Evolutionary conservation across 2,888 invertebrate genomes (phyloP), one percentile per base, ranked within the genome.

Genomic region (Lasioglossum morio): DNA sequence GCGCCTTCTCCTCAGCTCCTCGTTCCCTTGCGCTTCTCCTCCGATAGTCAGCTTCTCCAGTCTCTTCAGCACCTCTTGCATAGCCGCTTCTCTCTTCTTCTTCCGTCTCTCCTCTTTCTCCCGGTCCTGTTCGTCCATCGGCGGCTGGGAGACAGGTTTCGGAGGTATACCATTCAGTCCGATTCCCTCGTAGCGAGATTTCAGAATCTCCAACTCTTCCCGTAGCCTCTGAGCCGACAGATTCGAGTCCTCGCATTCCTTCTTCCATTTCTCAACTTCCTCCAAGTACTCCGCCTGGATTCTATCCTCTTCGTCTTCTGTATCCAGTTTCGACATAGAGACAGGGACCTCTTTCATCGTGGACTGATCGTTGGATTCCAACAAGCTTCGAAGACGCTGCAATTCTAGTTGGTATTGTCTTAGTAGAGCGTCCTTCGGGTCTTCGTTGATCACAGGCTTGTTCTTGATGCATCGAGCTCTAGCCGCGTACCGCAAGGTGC

Each of bases 401-500:
- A 99, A 98, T 95, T 99, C 98, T 89, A 98, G 96, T 94, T 98
- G 98, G 93, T 98, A 98, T 93, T 98, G 97, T 16, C 98, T 95
- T 16, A 99, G 95, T 92, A 98, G 96, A 0, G 98, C 98, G 93
- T 99, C 98, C 94, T 98, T 98, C 0, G 87, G 98, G 94, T 99
- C 98, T 95, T 98, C 98, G 94, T 98, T 98, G 37, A 98, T 97
- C 93, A 96, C 96, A 0, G 98, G 98, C 92, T 97, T 97, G 94
- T 98, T 98, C 93, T 97, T 97, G 87, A 98, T 98, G 93, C 98
- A 98, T 95, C 98, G 98, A 10, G 98, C 98, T 82, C 98, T 95
- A 91, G 98, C 98, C 0, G 98, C 98, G 94, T 98, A 98, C 72
- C 98, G 95, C 30, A 98, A 95, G 0, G 98, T 98, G 27, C 97